Evolutionary conservation across 2,888 invertebrate genomes (phyloP).

Genomic region (Tupiocoris notatus): DNA sequence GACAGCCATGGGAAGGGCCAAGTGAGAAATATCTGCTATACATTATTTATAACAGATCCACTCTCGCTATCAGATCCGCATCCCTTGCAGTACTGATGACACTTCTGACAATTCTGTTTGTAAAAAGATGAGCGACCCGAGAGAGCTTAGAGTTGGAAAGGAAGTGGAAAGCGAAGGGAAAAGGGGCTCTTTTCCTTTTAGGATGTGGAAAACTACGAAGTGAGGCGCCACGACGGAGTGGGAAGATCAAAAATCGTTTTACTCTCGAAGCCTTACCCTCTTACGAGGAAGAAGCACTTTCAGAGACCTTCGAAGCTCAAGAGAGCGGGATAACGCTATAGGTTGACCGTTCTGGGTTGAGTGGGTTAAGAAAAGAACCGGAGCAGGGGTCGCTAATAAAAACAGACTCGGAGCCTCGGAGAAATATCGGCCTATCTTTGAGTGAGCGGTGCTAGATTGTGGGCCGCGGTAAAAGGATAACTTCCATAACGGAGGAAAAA

Average conservation of each 20-base stretch:
- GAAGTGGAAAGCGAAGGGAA: not conserved
- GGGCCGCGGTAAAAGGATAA: not conserved
- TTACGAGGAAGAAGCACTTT: constrained; percentile 12
- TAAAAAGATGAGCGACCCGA: constrained; percentile 46
- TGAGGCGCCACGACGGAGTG: not conserved
- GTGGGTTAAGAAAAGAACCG: constrained; percentile 23
- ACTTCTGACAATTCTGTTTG: constrained; percentile 46
- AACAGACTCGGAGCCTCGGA: constrained; percentile 29
- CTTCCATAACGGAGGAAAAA: constrained; percentile 44
- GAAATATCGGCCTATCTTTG: constrained; percentile 45
- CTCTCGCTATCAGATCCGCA: constrained; percentile 40
- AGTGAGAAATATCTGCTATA: constrained; percentile 30
- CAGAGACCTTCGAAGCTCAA: not conserved
- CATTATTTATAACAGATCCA: constrained; percentile 44
- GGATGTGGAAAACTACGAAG: constrained; percentile 7
- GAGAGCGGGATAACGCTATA: not conserved
- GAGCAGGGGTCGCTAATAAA: constrained; percentile 44
- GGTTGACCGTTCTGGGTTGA: not conserved
- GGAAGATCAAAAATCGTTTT: constrained; percentile 49
- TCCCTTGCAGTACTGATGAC: constrained; percentile 42
- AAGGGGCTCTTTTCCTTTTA: constrained; percentile 2
- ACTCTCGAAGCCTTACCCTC: constrained; percentile 6
- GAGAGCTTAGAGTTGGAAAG: constrained; percentile 23
- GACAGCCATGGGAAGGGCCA: not conserved
- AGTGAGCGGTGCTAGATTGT: not conserved